phyloP scores from a whole-genome alignment of 2,113 vertebrate genomes.

The Puma concolor region DNA sequence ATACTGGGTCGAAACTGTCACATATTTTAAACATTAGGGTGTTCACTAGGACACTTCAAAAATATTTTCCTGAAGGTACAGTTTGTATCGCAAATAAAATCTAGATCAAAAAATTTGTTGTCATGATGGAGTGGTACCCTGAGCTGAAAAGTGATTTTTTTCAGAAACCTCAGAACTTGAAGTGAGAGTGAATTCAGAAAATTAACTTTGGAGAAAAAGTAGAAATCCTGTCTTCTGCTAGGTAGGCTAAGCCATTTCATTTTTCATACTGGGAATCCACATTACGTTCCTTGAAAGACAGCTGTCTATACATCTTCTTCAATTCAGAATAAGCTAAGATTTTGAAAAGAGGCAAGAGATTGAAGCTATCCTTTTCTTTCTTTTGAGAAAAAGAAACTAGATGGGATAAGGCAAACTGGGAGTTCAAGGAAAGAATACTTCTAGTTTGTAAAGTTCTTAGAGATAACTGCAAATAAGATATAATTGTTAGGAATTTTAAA shows the following conservation, averaged over 20 bases:
- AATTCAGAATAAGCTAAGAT: slow-evolving; percentile 3
- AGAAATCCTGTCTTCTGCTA: neutral
- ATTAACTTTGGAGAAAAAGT: neutral
- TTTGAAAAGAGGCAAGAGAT: neutral
- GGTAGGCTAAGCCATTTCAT: neutral
- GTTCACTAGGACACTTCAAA: neutral
- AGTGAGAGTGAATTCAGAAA: neutral
- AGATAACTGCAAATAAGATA: slow-evolving; percentile 6
- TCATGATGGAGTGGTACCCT: neutral
- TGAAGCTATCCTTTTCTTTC: neutral
- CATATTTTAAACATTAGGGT: neutral
- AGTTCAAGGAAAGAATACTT: neutral
- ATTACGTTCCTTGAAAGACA: neutral
- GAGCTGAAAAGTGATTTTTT: neutral
- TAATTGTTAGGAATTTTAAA: neutral
- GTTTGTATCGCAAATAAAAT: neutral
- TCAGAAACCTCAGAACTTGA: neutral
- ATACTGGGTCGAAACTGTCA: neutral
- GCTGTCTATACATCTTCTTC: neutral
- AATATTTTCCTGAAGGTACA: neutral
- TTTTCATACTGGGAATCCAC: neutral
- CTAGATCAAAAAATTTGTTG: neutral
- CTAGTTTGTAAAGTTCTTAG: neutral
- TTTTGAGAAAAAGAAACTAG: neutral
- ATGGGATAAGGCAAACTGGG: neutral